phyloP scores from a whole-genome alignment of 2,888 invertebrate genomes.

The Prosapia bicincta region DNA sequence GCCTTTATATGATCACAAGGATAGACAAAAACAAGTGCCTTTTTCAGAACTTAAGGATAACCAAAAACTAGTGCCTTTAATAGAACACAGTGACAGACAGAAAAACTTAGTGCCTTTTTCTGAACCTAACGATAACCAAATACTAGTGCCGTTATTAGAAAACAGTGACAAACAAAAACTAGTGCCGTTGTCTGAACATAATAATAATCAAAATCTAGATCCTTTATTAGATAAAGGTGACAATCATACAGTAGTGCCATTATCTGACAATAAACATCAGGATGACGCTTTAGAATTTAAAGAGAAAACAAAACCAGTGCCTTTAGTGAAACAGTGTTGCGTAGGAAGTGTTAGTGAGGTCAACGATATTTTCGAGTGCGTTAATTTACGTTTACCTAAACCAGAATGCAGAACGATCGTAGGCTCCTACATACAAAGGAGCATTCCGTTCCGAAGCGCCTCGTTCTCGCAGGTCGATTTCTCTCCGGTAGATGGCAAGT shows the following conservation, averaged over 20 bases:
- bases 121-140: not conserved
- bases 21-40: not conserved
- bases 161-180: not conserved
- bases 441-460: slow-evolving; percentile 75
- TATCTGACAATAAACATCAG: not conserved
- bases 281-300: not conserved
- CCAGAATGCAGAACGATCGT: slow-evolving; percentile 59
- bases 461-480: slow-evolving; percentile 87
- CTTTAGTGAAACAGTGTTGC: not conserved
- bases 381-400: slow-evolving; percentile 53
- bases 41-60: not conserved
- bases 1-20: not conserved
- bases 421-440: slow-evolving; percentile 60
- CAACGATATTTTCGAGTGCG: slow-evolving; percentile 44
- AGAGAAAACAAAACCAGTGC: not conserved
- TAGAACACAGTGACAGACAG: not conserved
- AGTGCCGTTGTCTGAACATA: not conserved
- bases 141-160: not conserved
- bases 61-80: not conserved
- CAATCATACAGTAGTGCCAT: not conserved
- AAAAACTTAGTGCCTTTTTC: not conserved
- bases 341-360: not conserved
- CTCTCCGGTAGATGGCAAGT: slow-evolving; percentile 59
- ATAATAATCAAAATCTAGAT: not conserved
- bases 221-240: not conserved